Evolutionary conservation across 2,113 vertebrate species (phyloP).

Genomic region (Pithys albifrons): DNA sequence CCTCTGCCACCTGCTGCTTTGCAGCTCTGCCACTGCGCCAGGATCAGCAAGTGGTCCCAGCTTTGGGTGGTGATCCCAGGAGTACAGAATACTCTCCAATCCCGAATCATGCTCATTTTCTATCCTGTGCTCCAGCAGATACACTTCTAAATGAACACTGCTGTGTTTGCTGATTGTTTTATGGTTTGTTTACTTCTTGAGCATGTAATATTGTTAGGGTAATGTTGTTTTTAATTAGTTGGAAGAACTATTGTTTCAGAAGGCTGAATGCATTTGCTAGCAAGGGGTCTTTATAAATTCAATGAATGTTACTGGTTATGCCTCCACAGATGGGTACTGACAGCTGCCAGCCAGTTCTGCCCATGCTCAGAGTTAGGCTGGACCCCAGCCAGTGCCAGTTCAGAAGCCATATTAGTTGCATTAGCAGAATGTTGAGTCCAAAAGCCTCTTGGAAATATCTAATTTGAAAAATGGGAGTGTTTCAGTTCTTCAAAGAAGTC

Average conservation of each 20-base stretch:
- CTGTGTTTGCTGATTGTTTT: constrained; percentile 45
- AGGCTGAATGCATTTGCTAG: constrained; percentile 28
- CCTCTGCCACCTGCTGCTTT: background rate
- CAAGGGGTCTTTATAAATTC: constrained; percentile 1
- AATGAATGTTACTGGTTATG: background rate
- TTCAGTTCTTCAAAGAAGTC: background rate
- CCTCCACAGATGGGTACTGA: constrained; percentile 34
- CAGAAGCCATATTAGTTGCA: background rate
- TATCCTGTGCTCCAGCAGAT: background rate
- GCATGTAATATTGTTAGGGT: constrained; percentile 11
- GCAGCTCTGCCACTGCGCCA: background rate
- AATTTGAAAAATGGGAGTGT: background rate
- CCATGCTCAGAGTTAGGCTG: background rate
- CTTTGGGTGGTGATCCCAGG: constrained; percentile 1
- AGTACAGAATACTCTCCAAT: background rate
- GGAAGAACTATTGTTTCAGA: constrained; percentile 57
- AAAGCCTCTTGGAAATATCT: background rate
- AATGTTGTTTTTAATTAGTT: constrained; percentile 51
- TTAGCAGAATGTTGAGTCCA: background rate
- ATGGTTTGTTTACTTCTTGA: constrained; percentile 56
- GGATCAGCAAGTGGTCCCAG: background rate
- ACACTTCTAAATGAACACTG: constrained; percentile 30
- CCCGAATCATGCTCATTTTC: background rate
- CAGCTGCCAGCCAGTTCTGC: constrained; percentile 47
- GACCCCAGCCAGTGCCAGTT: background rate